phyloP scores from a whole-genome alignment of 2,888 invertebrate genomes.

The Diploptera punctata region DNA sequence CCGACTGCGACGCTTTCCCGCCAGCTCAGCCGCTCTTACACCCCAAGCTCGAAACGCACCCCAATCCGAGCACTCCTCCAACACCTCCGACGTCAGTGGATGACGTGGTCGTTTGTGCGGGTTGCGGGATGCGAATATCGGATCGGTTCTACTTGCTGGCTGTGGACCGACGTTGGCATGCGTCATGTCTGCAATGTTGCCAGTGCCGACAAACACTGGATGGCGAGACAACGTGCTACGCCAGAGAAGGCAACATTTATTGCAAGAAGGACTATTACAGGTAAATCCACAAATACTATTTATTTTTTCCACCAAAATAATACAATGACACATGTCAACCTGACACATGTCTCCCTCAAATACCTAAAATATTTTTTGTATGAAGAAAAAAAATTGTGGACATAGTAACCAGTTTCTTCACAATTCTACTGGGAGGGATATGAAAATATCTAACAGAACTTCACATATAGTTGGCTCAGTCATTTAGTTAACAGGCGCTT shows the following conservation, averaged over 20 bases:
- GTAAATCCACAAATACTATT: too few relatives aligned
- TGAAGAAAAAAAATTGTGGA: too few relatives aligned
- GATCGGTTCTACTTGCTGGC: constrained; percentile 93
- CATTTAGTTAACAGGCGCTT: too few relatives aligned
- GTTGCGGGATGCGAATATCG: constrained; percentile 84
- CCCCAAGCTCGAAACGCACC: constrained; percentile 38
- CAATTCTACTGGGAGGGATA: too few relatives aligned
- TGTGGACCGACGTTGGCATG: constrained; percentile 93
- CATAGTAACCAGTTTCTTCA: too few relatives aligned
- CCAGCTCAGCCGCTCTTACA: constrained; percentile 24
- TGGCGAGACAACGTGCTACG: constrained; percentile 91
- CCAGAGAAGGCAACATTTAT: constrained; percentile 91
- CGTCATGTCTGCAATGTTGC: constrained; percentile 87
- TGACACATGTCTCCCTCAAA: too few relatives aligned
- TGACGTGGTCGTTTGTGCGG: constrained; percentile 76
- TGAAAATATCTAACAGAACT: too few relatives aligned
- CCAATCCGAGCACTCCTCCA: constrained; percentile 56
- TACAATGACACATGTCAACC: too few relatives aligned
- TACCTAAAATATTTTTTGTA: too few relatives aligned
- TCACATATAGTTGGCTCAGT: too few relatives aligned
- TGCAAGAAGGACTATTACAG: constrained; percentile 97
- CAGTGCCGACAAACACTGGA: constrained; percentile 90
- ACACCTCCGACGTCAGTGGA: constrained; percentile 53
- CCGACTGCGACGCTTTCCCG: constrained; percentile 51
- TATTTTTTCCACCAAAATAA: too few relatives aligned